phyloP scores from a whole-genome alignment of 2,797 vertebrate genomes.

The Neosalanx taihuensis region DNA sequence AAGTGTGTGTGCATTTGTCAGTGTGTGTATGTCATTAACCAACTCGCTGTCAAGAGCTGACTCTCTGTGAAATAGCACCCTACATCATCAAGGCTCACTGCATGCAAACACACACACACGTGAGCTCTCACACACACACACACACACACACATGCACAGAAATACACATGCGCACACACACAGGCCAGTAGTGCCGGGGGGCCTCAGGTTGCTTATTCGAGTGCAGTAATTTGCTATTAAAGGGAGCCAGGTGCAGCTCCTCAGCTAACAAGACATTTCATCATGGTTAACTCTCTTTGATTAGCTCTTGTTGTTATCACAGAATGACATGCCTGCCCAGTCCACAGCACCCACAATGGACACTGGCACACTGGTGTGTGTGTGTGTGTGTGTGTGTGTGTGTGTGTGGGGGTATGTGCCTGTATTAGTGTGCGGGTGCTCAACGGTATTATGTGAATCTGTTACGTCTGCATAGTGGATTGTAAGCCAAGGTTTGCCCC shows the following conservation, averaged over 20 bases:
- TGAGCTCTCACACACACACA: not conserved
- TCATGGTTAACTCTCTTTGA: conserved; percentile 70
- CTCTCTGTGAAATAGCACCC: conserved; percentile 45
- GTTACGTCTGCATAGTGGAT: no score
- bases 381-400: not conserved
- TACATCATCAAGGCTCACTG: not conserved
- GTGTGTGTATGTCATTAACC: conserved; percentile 50
- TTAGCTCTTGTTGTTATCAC: conserved; percentile 64
- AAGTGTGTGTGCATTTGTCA: conserved; percentile 13
- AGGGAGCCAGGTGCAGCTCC: conserved; percentile 73
- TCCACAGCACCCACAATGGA: conserved; percentile 24
- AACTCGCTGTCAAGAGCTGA: conserved; percentile 48
- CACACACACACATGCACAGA: not conserved
- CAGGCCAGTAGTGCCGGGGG: conserved; percentile 20
- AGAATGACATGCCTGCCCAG: conserved; percentile 30
- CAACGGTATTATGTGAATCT: no score
- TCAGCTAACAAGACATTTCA: conserved; percentile 75
- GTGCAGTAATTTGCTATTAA: conserved; percentile 76
- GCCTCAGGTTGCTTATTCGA: conserved; percentile 73
- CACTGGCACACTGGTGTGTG: not conserved
- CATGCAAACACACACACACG: not conserved
- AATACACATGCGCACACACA: not conserved
- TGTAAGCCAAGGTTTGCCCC: no score
- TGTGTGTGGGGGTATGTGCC: no score
- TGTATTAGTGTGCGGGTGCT: no score